Conservation (phyloP, 2,888 invertebrate species). For the Drosophila mimetica region DNA sequence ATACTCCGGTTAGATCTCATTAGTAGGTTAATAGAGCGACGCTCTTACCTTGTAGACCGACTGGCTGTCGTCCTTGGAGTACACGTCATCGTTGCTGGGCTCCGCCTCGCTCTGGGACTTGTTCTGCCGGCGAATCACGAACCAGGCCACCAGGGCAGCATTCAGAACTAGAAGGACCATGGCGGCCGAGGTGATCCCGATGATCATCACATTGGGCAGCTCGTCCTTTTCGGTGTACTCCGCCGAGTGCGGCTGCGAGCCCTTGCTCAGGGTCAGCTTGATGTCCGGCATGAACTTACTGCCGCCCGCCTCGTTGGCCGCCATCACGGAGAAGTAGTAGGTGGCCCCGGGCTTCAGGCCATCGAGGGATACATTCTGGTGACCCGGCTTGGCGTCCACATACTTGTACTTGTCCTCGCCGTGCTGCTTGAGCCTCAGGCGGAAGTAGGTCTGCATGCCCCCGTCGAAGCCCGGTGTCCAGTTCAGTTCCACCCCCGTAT, state of each 20-base stretch:
- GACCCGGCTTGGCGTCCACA: conserved; percentile 77
- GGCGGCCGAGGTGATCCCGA: conserved; percentile 82
- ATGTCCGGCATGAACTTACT: conserved; percentile 82
- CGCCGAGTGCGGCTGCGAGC: conserved; percentile 77
- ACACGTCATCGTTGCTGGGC: conserved; percentile 81
- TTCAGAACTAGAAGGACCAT: conserved; percentile 81
- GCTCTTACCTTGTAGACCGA: conserved; percentile 81
- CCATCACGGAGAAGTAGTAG: conserved; percentile 82
- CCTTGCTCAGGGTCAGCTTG: conserved; percentile 75
- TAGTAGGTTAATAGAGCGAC: conserved; percentile 2
- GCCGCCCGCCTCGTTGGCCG: conserved; percentile 82
- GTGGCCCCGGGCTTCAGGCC: conserved; percentile 78
- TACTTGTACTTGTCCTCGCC: conserved; percentile 82
- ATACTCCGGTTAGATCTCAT: conserved; percentile 16
- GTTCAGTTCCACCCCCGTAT: conserved; percentile 72
- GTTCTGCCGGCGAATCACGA: conserved; percentile 82
- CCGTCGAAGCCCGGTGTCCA: conserved; percentile 82
- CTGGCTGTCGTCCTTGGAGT: conserved; percentile 83
- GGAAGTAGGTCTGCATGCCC: conserved; percentile 81
- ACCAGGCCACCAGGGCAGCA: conserved; percentile 82
- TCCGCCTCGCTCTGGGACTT: conserved; percentile 80
- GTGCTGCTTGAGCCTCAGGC: conserved; percentile 75
- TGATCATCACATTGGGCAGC: conserved; percentile 83
- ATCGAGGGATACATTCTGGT: conserved; percentile 75
- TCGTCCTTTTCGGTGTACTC: conserved; percentile 82